Base-by-base conservation (phyloP, 2,888 invertebrate genomes). In the Drosophila lacicola region DNA sequence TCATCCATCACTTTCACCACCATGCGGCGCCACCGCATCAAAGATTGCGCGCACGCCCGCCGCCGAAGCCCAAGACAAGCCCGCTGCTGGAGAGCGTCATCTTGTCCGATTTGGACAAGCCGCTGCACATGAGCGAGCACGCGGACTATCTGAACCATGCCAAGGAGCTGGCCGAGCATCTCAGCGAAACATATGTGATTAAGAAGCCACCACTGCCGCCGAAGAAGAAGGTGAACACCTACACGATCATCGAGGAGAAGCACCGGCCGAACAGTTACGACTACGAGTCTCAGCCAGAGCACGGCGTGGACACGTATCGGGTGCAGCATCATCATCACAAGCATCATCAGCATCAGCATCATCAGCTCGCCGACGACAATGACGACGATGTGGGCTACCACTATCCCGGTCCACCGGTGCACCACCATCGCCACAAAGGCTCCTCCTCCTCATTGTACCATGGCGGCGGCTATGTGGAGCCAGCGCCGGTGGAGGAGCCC, bases 1-100 rank as follows among this genome's bases (percentile, higher is more conserved):
- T 85, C 4, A 79, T 89, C 21, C 88, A 90, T 53, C 89, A 90
- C 39, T 88, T 74, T 76, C 90, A 86, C 63, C 80, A 80, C 50
- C 80, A 82, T 49, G 75, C 70, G 0, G 56, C 77, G 42, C 74
- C 77, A 41, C 74, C 75, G 8, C 80, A 82, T 49, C 73, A 64
- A 39, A 50, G 77, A 51, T 50, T 55, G 11, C 83, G 74, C 2
- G 37, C 34, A 9, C 69, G 76, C 14, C 42, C 36, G 1, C 36
- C 64, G 0, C 6, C 53, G 4, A 77, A 70, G 61, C 73, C 21
- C 1, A 66, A 58, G 46, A 37, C 56, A 3, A 83, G 71, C 63
- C 87, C 80, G 2, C 42, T 90, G 34, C 70, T 86, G 47, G 90
- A 89, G 54, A 90, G 79, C 53, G 70, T 84, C 4, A 78, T 90